Base-by-base conservation (phyloP, 2,113 vertebrate species). In the Onychorhynchus coronatus region DNA sequence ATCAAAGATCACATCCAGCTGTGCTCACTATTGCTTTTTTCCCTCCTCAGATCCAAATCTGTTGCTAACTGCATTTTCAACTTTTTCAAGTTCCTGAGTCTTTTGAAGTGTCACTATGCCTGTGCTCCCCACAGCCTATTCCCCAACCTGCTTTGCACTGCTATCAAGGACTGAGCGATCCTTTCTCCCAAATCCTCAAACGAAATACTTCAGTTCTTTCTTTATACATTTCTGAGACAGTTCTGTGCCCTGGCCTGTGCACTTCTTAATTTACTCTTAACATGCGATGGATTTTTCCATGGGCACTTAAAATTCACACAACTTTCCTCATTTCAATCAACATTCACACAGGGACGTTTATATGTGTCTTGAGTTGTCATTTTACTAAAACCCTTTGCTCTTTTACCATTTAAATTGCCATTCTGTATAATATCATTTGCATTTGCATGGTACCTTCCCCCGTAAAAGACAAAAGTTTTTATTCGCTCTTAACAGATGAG, bases 1-100 rank as follows among this genome's bases (percentile, higher is more conserved):
- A 93, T 96, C 94, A 95, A 95, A 95, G 84, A 76, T 86, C 74
- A 81, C 61, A 91, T 92, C 95, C 94, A 96, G 94, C 95, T 94
- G 95, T 71, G 95, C 58, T 93, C 77, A 47, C 72, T 92, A 61
- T 74, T 61, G 78, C 91, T 93, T 95, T 95, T 89, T 88, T 70
- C 52, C 37, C 18, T 88, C 72, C 86, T 92, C 86, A 90, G 81
- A 95, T 96, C 96, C 86, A 84, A 95, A 96, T 97, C 81, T 93
- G 83, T 88, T 42, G 4, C 86, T 93, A 85, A 72, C 88, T 65
- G 44, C 68, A 65, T 96, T 97, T 95, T 92, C 88, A 94, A 95
- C 67, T 95, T 96, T 95, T 95, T 91, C 91, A 91, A 65, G 91
- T 83, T 94, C 80, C 47, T 47, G 3, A 37, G 39, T 70, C 89